These are phyloP conservation scores for Zelostemma sp. DNA, from an alignment of 1,140 invertebrate genomes.

Conservation along the genomic window DNA sequence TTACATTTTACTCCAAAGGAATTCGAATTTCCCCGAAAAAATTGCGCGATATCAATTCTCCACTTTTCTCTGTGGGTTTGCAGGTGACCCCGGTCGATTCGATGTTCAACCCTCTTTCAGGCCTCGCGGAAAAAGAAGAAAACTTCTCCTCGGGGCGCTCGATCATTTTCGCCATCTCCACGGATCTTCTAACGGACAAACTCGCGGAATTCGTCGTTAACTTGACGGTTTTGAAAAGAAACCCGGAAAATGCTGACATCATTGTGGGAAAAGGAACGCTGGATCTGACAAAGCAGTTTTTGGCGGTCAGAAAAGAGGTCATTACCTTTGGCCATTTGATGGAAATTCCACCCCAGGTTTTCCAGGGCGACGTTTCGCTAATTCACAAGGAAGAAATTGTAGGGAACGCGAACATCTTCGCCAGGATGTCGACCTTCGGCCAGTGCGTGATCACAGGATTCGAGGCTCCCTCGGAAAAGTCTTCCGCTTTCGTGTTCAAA, in stretches of 20 bases:
- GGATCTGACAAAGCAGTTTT: conserved; percentile 59
- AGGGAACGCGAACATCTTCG: conserved; percentile 45
- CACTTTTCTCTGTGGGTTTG: background rate
- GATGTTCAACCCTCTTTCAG: conserved; percentile 48
- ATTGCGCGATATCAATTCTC: too few species aligned
- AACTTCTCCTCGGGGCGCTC: conserved; percentile 57
- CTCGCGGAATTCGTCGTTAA: conserved; percentile 47
- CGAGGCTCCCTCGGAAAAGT: conserved; percentile 24
- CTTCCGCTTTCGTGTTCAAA: conserved; percentile 46
- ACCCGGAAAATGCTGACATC: conserved; percentile 51
- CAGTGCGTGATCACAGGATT: conserved; percentile 61
- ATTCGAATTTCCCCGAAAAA: too few species aligned
- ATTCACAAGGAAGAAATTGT: conserved; percentile 25
- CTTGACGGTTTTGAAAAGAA: conserved; percentile 53
- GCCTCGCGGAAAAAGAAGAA: conserved; percentile 49
- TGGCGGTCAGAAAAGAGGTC: conserved; percentile 54
- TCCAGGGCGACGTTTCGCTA: conserved; percentile 54
- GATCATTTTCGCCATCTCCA: conserved; percentile 55
- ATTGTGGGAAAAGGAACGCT: conserved; percentile 51
- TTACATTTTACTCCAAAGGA: too few species aligned
- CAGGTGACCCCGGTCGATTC: conserved; percentile 53
- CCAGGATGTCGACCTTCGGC: conserved; percentile 56
- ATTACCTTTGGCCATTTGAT: conserved; percentile 47
- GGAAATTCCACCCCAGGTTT: conserved; percentile 47
- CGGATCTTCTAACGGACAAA: conserved; percentile 24